Base-by-base conservation (phyloP, 2,113 vertebrate genomes). In the Callospermophilus lateralis region DNA sequence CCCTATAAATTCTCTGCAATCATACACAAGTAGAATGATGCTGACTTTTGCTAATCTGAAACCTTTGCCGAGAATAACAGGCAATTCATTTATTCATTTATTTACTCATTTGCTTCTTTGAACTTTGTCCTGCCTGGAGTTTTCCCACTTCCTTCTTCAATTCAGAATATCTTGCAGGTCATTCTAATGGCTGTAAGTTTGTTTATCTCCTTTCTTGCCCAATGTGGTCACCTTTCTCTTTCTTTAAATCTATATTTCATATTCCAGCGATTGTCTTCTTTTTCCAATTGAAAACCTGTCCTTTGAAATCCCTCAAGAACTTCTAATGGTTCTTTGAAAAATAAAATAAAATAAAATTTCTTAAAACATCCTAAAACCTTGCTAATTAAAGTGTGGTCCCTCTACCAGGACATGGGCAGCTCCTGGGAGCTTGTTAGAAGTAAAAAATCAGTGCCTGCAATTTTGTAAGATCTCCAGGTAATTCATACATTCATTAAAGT, bases 231-330 rank as follows among this genome's bases (percentile, higher is more conserved):
- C 51, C 6, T 6, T 11, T 61, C 10, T 58, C 19, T 42, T 55
- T 63, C 32, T 48, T 88, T 61, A 80, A 37, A 61, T 89, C 28
- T 72, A 20, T 55, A n/a, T 58, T 84, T 90, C 13, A 55, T 2
- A 42, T 45, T 15, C 32, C 39, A 96, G 8, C n/a, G 42, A 32
- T 61, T 90, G 61, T 51, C 26, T 51, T 93, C 77, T 92, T 94
- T 58, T 92, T 70, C 85, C 65, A 97, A 89, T 80, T 79, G 77
- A 90, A 95, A 90, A 70, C 88, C 20, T 81, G n/a, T 94, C 77
- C 68, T 32, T 53, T 65, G 16, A 81, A 95, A 48, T 96, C 28
- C 32, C 61, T 81, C 19, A 86, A 90, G 95, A 96, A 90, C 10
- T 34, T 91, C 22, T 86, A 73, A 61, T 95, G 24, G 22, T 45